Conservation (phyloP, 2,797 vertebrate species). For the Hafferia zeledoni region DNA sequence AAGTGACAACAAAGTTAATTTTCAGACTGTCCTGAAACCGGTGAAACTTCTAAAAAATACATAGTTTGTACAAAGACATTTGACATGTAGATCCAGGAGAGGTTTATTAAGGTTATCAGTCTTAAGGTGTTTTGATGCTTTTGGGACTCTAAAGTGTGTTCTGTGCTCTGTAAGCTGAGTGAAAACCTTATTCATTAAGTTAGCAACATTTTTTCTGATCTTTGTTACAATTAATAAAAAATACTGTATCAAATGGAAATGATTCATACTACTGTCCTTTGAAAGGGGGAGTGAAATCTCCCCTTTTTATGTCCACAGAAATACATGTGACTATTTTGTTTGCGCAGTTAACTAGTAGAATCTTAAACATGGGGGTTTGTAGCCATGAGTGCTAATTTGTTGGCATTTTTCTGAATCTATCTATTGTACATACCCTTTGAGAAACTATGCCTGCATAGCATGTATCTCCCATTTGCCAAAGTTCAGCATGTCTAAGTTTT, state of each 20-base stretch:
- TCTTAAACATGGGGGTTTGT: background rate
- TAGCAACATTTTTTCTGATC: background rate
- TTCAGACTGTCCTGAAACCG: background rate
- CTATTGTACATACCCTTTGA: background rate
- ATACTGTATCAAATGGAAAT: background rate
- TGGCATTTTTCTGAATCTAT: background rate
- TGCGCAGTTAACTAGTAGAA: background rate
- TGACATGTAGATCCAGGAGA: background rate
- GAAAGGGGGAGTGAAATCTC: background rate
- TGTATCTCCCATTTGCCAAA: background rate
- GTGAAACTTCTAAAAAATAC: background rate
- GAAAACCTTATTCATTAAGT: background rate
- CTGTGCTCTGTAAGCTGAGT: background rate
- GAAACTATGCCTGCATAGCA: background rate
- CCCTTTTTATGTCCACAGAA: background rate
- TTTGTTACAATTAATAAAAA: background rate
- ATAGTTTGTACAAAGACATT: fast-evolving
- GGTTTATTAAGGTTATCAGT: background rate
- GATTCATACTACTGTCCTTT: fast-evolving
- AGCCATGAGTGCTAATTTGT: background rate
- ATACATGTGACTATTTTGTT: background rate
- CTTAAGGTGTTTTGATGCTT: background rate
- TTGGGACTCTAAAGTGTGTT: background rate
- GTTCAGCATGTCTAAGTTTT: background rate
- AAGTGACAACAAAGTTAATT: background rate